A percentile compares a stretch with the other conserved stretches of the same genome.
phyloP scores from a whole-genome alignment of 2,797 vertebrate species.

The Brotogeris chrysoptera region DNA sequence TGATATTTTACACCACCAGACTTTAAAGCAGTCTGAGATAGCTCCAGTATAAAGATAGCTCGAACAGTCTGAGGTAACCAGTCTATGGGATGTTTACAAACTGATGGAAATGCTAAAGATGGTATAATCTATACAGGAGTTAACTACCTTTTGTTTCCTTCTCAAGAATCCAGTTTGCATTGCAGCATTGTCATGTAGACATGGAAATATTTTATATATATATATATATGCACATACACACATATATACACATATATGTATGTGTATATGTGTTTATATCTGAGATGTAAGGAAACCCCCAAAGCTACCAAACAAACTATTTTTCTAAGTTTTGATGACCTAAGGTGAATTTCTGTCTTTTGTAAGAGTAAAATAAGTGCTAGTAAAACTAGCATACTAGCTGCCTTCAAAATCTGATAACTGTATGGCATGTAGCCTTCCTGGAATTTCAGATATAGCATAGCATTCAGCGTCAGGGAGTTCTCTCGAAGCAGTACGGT shows the following conservation, averaged over 20 bases:
- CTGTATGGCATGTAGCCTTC: neutral
- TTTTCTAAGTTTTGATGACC: neutral
- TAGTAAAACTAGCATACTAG: neutral
- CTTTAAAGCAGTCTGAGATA: neutral
- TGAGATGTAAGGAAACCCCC: neutral
- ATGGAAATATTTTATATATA: neutral
- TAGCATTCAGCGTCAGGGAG: neutral
- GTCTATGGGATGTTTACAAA: neutral
- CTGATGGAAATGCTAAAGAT: neutral
- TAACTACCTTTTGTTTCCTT: neutral
- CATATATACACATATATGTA: neutral
- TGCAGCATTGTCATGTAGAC: neutral
- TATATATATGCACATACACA: too few relatives aligned
- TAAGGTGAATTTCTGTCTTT: neutral
- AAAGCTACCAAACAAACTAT: neutral
- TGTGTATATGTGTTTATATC: neutral
- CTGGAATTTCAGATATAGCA: neutral
- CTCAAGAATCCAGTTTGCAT: neutral
- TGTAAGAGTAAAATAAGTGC: neutral
- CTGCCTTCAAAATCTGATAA: neutral
- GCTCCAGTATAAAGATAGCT: neutral
- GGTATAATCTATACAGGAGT: neutral
- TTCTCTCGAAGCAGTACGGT: neutral
- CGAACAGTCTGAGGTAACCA: neutral
- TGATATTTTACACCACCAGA: neutral